Evolutionary conservation across 2,888 invertebrate genomes (phyloP).

Genomic region (Cremastinae sp.): DNA sequence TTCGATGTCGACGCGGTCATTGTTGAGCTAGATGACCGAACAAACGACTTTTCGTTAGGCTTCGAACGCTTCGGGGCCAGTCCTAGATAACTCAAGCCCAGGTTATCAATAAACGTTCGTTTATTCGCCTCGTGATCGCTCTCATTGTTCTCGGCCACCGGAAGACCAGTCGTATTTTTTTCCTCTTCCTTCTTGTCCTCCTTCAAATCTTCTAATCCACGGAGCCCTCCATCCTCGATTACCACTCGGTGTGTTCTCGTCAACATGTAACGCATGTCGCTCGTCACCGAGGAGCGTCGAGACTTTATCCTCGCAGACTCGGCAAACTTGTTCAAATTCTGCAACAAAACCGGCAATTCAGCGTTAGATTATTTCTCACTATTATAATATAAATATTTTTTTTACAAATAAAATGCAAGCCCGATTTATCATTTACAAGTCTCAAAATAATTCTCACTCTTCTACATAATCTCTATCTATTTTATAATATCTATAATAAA

Average conservation of each 20-base stretch:
- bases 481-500: too few relatives aligned
- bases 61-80: constrained; percentile 37
- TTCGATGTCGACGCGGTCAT: constrained; percentile 30
- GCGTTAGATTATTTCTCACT: too few relatives aligned
- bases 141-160: too few relatives aligned
- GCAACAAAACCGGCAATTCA: constrained; percentile 10
- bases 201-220: neutral
- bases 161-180: too few relatives aligned
- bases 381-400: too few relatives aligned
- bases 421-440: too few relatives aligned
- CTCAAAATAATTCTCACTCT: too few relatives aligned
- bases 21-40: too few relatives aligned
- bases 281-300: neutral
- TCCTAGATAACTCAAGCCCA: constrained; percentile 23
- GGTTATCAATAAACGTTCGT: constrained; percentile 22
- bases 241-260: constrained; percentile 49
- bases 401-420: too few relatives aligned
- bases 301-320: neutral
- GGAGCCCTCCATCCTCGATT: neutral
- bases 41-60: neutral
- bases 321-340: constrained; percentile 34
- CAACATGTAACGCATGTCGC: constrained; percentile 15
- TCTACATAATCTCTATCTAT: too few relatives aligned
- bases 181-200: neutral
- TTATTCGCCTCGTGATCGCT: too few relatives aligned